Evolutionary conservation across 1,140 invertebrate species (phyloP).

Genomic region (Asbolus verrucosus): DNA sequence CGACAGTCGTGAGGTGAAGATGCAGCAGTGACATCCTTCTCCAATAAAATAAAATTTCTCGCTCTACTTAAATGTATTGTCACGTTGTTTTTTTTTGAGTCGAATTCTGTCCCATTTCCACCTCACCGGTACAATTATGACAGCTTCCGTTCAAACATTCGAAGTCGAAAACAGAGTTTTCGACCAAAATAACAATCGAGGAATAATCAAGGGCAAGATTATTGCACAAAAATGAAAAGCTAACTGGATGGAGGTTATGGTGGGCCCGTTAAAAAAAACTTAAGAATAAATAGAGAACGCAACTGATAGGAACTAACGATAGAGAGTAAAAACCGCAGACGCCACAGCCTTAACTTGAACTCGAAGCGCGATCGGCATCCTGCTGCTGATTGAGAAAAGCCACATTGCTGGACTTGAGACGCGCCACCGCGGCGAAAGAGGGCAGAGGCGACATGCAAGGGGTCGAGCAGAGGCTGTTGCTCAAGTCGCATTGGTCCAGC

Average conservation of each 20-base stretch:
- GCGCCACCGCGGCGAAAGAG: slow-evolving; percentile 71
- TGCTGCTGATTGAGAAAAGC: slow-evolving; percentile 77
- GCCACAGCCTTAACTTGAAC: slow-evolving; percentile 40
- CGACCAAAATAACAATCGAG: background rate
- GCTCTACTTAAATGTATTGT: no score
- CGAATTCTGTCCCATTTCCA: no score
- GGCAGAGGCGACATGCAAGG: slow-evolving; percentile 88
- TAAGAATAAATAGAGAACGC: no score
- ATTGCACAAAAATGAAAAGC: slow-evolving; percentile 7
- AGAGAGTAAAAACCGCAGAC: slow-evolving; percentile 2
- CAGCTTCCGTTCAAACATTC: no score
- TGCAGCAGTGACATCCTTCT: no score
- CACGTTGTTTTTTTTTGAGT: no score
- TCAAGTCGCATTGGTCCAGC: slow-evolving; percentile 93
- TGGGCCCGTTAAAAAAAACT: no score
- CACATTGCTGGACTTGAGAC: slow-evolving; percentile 80
- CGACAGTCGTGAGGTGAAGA: no score
- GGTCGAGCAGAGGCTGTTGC: slow-evolving; percentile 84
- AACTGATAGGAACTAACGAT: background rate
- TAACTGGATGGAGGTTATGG: no score
- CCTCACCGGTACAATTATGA: no score
- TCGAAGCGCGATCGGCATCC: slow-evolving; percentile 61
- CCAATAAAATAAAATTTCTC: no score
- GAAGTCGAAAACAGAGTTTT: background rate
- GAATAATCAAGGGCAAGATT: slow-evolving; percentile 3